Evolutionary conservation across 2,797 vertebrate genomes (phyloP).

Genomic region (Bucorvus abyssinicus): DNA sequence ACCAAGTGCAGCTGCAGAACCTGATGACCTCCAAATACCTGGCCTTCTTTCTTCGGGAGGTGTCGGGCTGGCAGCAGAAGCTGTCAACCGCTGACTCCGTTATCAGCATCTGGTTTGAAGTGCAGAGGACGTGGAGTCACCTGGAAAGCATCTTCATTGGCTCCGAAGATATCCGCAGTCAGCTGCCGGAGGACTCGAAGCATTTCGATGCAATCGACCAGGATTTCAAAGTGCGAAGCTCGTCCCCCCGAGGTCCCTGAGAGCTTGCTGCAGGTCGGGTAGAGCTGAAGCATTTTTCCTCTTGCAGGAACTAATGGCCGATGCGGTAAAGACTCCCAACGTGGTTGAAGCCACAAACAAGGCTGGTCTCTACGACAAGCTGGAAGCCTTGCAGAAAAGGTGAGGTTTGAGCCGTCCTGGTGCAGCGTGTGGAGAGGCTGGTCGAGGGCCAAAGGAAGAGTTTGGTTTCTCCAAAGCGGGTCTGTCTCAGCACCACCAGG

Average conservation of each 20-base stretch:
- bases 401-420: background rate
- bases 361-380: conserved; percentile 63
- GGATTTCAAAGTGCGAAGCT: conserved; percentile 71
- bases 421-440: rapidly evolving
- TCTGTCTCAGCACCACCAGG: background rate
- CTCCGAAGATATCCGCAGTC: conserved; percentile 74
- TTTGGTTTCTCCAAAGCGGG: rapidly evolving
- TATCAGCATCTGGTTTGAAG: conserved; percentile 77
- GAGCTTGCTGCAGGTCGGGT: rapidly evolving
- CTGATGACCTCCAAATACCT: conserved; percentile 77
- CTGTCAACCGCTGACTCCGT: conserved; percentile 67
- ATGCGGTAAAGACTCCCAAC: conserved; percentile 71
- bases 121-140: conserved; percentile 78
- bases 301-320: conserved; percentile 71
- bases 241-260: rapidly evolving
- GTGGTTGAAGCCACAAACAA: conserved; percentile 80
- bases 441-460: background rate
- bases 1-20: conserved; percentile 79
- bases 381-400: conserved; percentile 75
- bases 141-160: conserved; percentile 79
- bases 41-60: conserved; percentile 74
- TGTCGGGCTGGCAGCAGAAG: conserved; percentile 75
- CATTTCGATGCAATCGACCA: conserved; percentile 66
- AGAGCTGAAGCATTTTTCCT: background rate
- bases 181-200: conserved; percentile 68